Evolutionary conservation across 2,888 invertebrate genomes (phyloP).

Genomic region (Drosophila quinaria): DNA sequence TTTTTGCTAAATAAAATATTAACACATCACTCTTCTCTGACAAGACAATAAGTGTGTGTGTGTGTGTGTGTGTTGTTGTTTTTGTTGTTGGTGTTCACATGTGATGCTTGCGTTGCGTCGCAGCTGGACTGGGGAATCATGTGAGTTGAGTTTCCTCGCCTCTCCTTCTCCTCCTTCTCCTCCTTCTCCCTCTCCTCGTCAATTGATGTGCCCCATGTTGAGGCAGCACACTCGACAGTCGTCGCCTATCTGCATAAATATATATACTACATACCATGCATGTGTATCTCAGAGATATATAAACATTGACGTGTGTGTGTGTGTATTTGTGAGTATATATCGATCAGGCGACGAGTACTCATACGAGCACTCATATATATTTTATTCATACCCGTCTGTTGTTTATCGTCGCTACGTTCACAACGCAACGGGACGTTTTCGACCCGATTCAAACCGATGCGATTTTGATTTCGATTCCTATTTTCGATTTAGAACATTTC

Average conservation of each 20-base stretch:
- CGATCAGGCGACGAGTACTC: constrained; percentile 53
- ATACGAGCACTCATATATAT: constrained; percentile 24
- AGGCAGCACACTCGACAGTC: constrained; percentile 17
- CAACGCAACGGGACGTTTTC: constrained; percentile 34
- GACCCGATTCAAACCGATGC: constrained; percentile 10
- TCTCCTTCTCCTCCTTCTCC: background rate
- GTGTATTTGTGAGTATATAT: constrained; percentile 9
- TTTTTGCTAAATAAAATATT: constrained; percentile 62
- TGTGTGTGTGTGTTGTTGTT: background rate
- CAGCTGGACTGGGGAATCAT: constrained; percentile 53
- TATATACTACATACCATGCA: constrained; percentile 25
- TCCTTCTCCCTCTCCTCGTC: constrained; percentile 3
- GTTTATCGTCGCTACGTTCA: constrained; percentile 35
- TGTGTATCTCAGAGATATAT: background rate
- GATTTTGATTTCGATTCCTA: constrained; percentile 26
- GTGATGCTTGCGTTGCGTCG: constrained; percentile 62
- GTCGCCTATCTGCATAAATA: constrained; percentile 58
- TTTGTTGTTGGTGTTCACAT: constrained; percentile 46
- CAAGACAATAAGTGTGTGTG: constrained; percentile 54
- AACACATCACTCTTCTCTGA: constrained; percentile 73
- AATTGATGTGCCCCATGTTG: constrained; percentile 57
- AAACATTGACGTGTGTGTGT: too few species aligned
- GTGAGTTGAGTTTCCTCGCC: constrained; percentile 37
- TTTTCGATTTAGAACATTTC: constrained; percentile 7
- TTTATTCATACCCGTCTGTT: constrained; percentile 14